A percentile compares a stretch with the other conserved stretches of the same genome.
Evolutionary conservation across 2,113 vertebrate genomes (phyloP).

Genomic region (Lethenteron camtschaticum): DNA sequence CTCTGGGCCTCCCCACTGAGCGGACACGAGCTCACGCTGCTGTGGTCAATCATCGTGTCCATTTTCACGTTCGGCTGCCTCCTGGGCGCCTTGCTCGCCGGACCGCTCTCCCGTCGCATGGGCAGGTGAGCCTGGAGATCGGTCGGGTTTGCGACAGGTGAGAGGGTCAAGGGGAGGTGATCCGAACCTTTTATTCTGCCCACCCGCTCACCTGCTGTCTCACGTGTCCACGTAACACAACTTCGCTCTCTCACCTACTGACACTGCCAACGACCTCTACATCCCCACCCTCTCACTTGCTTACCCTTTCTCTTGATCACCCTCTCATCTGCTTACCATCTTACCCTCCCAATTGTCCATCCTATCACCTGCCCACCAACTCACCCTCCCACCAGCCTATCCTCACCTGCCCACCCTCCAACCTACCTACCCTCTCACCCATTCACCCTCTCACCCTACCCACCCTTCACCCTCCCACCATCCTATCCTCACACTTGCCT

Average conservation of each 20-base stretch:
- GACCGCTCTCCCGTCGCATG: conserved; percentile 28
- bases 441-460: not conserved
- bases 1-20: conserved; percentile 28
- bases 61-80: conserved; percentile 51
- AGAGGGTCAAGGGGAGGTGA: no score
- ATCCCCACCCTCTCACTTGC: not conserved
- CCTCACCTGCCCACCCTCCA: not conserved
- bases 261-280: no score
- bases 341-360: not conserved
- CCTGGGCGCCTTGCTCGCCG: conserved; percentile 33
- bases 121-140: conserved; percentile 31
- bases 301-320: not conserved
- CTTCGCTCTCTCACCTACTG: no score
- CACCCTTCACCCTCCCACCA: not conserved
- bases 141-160: no score
- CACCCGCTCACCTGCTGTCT: no score
- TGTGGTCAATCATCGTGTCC: conserved; percentile 56
- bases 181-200: no score
- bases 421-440: not conserved
- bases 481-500: not conserved
- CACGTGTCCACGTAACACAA: no score
- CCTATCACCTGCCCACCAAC: not conserved
- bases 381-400: not conserved
- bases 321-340: not conserved
- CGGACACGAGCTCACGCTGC: conserved; percentile 29